Base-by-base conservation (phyloP, 2,797 vertebrate species). In the Pseudochaenichthys georgianus region DNA sequence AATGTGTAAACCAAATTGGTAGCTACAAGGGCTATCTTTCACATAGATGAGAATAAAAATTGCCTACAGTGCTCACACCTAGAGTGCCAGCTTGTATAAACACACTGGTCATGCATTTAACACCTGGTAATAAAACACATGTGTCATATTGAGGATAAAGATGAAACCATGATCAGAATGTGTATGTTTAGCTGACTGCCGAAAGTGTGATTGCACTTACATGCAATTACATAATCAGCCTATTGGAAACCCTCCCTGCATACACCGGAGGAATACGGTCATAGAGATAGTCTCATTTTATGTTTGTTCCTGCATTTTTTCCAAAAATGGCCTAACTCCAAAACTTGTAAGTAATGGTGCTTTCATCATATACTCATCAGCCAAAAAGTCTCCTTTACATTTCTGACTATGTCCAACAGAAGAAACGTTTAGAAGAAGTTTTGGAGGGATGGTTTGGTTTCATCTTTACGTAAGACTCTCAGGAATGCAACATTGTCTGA, bases 321-420 rank as follows among this genome's bases (percentile, higher is more conserved):
- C 0, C 5, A 3, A 19, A 58, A 17, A n/a, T 2, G 53, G 13
- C 23, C 64, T 72, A 67, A 75, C 62, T 77, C 77, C 59, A 75
- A 66, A 59, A 7, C 31, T 69, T 45, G 38, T 21, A 73, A 19
- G 13, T 41, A 13, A 19, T 48, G 17, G 17, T 23, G 47, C 53
- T 74, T 78, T 68, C 62, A 70, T 72, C 64, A 43, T 11, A 43
- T 57, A 9, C 23, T 46, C 28, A 34, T 17, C 1, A 1, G 19
- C 19, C 13, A 13, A 57, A 61, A 12, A 63, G 46, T 31, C 43
- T 17, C 52, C 41, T 46, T 42, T 31, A 21, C 64, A 31, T 66
- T n/a, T 64, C 34, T 19, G 43, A 60, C 11, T 51, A 11, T 19
- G 6, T 57, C 3, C 42, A 41, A 19, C 13, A 19, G 15, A 43